phyloP scores from a whole-genome alignment of 2,888 invertebrate genomes.

The Mythimna loreyi region DNA sequence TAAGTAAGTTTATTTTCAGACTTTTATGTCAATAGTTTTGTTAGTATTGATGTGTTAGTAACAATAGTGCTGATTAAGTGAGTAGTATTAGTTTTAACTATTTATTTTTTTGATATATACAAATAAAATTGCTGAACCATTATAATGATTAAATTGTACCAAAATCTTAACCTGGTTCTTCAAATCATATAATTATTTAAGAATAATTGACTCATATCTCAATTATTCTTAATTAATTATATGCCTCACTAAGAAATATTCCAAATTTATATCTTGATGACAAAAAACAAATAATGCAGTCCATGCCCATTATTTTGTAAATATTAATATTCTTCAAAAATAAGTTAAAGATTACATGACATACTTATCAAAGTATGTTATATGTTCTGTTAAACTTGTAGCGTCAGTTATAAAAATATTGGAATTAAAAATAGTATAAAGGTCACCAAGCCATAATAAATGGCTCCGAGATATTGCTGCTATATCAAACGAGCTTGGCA shows the following conservation, averaged over 20 bases:
- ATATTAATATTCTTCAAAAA: neutral
- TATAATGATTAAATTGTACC: neutral
- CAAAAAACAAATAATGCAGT: slow-evolving; percentile 2
- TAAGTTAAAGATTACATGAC: neutral
- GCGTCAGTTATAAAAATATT: neutral
- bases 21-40: too few relatives aligned
- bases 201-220: too few relatives aligned
- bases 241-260: neutral
- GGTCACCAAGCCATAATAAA: slow-evolving; percentile 16
- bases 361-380: neutral
- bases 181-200: slow-evolving; percentile 22
- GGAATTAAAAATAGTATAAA: slow-evolving; percentile 26
- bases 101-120: too few relatives aligned
- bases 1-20: too few relatives aligned
- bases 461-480: slow-evolving; percentile 4
- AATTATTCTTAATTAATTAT: too few relatives aligned
- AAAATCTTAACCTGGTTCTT: slow-evolving; percentile 4
- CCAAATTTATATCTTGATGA: neutral
- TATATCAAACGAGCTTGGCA: neutral
- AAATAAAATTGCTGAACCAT: slow-evolving; percentile 13
- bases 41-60: too few relatives aligned
- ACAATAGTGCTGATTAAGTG: too few relatives aligned
- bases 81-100: too few relatives aligned
- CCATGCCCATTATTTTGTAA: neutral
- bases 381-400: neutral